phyloP scores from a whole-genome alignment of 2,113 vertebrate species.

The Microtus pennsylvanicus region DNA sequence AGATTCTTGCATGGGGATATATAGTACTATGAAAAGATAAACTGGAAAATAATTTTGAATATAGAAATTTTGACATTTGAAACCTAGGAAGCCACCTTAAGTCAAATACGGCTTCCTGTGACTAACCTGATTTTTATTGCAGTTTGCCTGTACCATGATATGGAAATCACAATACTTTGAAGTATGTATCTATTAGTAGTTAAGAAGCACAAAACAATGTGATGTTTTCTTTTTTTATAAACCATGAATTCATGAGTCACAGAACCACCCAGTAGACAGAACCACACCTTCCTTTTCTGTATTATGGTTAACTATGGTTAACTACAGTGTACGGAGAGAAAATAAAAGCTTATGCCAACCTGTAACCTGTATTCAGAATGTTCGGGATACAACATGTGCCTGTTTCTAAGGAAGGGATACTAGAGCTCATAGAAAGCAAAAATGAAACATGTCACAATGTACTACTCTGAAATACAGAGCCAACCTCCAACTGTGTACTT shows the following conservation, averaged over 20 bases:
- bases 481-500: slow-evolving; percentile 62
- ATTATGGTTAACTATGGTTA: no score
- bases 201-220: neutral
- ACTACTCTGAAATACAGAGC: slow-evolving; percentile 20
- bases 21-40: neutral
- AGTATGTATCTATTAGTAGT: neutral
- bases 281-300: no score
- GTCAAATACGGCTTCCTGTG: neutral
- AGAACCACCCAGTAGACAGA: neutral
- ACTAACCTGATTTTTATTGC: slow-evolving; percentile 2
- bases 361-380: slow-evolving; percentile 57
- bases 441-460: neutral
- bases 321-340: neutral
- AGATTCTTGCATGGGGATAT: neutral
- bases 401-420: slow-evolving; percentile 51
- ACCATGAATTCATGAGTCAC: neutral
- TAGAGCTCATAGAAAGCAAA: neutral
- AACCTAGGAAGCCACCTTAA: neutral
- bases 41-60: neutral
- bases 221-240: neutral
- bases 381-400: slow-evolving; percentile 4
- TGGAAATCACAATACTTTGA: neutral
- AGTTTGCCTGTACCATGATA: no score
- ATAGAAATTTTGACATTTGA: neutral
- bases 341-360: neutral